A percentile compares a stretch with the other conserved stretches of the same genome.
These are phyloP conservation scores for Empidonax traillii DNA, from an alignment of 2,113 vertebrate species.

Conservation along the genomic window DNA sequence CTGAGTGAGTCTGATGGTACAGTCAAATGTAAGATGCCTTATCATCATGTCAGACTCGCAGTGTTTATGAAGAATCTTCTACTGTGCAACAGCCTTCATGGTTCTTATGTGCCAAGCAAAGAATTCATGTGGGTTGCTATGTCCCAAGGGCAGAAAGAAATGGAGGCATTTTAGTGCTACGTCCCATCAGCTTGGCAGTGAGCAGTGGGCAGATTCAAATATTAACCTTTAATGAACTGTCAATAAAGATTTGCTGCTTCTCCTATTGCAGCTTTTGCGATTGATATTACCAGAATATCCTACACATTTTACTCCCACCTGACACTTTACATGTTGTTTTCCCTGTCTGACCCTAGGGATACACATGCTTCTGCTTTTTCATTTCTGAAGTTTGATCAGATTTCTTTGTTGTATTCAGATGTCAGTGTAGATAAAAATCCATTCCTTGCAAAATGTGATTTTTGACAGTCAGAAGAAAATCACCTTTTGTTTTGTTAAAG, in stretches of 20 bases:
- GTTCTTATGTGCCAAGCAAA: neutral
- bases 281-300: neutral
- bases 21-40: neutral
- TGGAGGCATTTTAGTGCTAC: neutral
- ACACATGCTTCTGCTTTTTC: neutral
- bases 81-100: neutral
- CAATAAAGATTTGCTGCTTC: neutral
- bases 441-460: neutral
- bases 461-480: conserved; percentile 7
- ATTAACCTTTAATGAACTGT: neutral
- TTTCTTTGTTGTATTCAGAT: neutral
- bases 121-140: neutral
- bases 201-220: neutral
- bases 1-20: neutral
- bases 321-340: neutral
- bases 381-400: neutral
- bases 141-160: neutral
- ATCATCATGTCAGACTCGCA: neutral
- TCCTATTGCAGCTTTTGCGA: neutral
- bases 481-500: neutral
- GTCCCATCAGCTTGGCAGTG: neutral
- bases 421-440: neutral
- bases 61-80: neutral
- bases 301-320: neutral
- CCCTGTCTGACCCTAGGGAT: neutral